A percentile compares a stretch with the other conserved stretches of the same genome.
Conservation (phyloP, 2,113 vertebrate genomes). For the Ctenodactylus gundi region DNA sequence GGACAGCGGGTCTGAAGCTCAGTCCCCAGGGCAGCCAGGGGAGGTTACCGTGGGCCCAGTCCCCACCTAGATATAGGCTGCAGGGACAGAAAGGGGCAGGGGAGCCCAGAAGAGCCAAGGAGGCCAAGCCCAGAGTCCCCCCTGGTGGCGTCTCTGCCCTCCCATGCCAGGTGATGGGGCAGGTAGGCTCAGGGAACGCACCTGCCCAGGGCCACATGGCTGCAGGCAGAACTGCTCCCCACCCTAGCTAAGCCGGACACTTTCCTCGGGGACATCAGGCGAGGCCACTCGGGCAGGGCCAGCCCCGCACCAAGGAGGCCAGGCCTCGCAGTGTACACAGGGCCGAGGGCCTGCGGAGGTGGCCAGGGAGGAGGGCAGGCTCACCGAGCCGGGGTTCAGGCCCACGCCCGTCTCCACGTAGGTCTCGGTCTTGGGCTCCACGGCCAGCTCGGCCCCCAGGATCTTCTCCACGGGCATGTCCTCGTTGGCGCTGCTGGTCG, state of each 20-base stretch:
- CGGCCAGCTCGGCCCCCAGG: slow-evolving; percentile 95
- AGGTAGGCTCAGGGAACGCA: background rate
- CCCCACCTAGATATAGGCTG: background rate
- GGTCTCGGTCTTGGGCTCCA: slow-evolving; percentile 98
- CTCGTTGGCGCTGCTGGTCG: slow-evolving; percentile 94
- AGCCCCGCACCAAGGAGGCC: too few relatives aligned
- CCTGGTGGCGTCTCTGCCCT: background rate
- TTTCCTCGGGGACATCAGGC: too few relatives aligned
- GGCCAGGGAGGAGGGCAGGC: slow-evolving; percentile 40
- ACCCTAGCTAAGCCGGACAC: background rate
- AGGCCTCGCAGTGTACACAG: too few relatives aligned
- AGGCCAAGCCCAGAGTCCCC: too few relatives aligned
- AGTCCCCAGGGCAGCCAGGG: background rate
- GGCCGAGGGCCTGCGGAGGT: background rate
- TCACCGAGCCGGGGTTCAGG: slow-evolving; percentile 94
- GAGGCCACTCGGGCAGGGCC: background rate
- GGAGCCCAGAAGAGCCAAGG: too few relatives aligned
- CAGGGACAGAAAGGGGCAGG: background rate
- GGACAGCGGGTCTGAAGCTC: background rate
- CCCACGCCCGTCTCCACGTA: slow-evolving; percentile 96
- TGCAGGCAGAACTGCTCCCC: background rate
- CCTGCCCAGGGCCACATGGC: background rate
- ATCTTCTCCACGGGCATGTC: slow-evolving; percentile 99
- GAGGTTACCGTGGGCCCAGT: rapidly evolving
- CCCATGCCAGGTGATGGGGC: background rate